Evolutionary conservation across 2,113 vertebrate species (phyloP), one percentile per base, ranked within the genome.

Genomic region (Protobothrops flavoviridis): DNA sequence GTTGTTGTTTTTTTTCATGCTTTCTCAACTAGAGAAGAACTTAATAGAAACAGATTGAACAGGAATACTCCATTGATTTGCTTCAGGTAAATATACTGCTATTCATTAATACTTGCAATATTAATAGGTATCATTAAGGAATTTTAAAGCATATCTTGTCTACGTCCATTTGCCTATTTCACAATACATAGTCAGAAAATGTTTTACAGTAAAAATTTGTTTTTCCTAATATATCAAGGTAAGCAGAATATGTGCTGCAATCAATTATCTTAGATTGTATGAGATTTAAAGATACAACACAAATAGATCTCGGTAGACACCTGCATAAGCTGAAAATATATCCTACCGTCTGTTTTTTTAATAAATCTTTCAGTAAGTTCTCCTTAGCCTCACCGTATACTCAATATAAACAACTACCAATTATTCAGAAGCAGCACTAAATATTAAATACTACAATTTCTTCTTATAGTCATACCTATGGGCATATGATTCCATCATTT

Each of bases 21-120:
- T 96, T 96, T 96, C 97, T 96, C 95, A 95, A 94, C 96, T 91
- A 97, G 93, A 96, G 93, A 90, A 86, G 96, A 97, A 97, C 95
- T 97, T 96, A 95, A 97, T 94, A 97, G 96, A 97, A 98, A 96
- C 96, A 97, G 97, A 97, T 94, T 96, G 95, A 96, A 96, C 96
- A 95, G 95, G 95, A 97, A 94, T 95, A 96, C 95, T 96, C 96
- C 89, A 91, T 91, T 93, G 57, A 94, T n/a, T 91, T 93, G 90
- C 86, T 53, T 55, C 87, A 92, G 64, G 64, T 90, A 90, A 95
- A 91, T 94, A 92, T 17, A 93, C 69, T 91, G 94, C 87, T 20
- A 86, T 93, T 94, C 85, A 94, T 89, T 94, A 89, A 87, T 93
- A 0, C 85, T 90, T 95, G 95, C 57, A 33, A 81, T 57, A 94